Base-by-base conservation (phyloP, 64 coral and sea anemone genomes). In the Montipora cactus region DNA sequence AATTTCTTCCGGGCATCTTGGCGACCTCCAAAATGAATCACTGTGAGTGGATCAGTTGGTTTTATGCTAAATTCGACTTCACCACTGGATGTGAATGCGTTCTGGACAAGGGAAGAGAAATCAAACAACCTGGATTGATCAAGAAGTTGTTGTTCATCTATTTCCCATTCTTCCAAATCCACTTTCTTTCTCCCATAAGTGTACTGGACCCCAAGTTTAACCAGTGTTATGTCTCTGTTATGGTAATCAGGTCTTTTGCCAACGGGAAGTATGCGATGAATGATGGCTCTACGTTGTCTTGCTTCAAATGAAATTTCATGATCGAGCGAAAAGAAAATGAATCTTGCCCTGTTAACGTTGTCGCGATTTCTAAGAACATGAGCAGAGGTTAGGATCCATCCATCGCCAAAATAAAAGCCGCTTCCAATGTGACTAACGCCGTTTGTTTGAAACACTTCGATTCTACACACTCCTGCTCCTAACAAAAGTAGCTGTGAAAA, bases 201-300 rank as follows among this genome's bases (percentile, higher is more conserved):
- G 84, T 81, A 88, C 47, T 98, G 96, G 14, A 92, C 44, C 28
- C 96, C 96, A 7, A 98, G 85, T 91, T 98, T 98, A 49, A 98
- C 77, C 47, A 98, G 71, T 13, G 93, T 88, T 47, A 98, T 81
- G 78, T 98, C 96, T 73, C 96, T 84, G 86, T 98, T 98, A 47
- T 95, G 96, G 50, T 98, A 98, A 25, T 98, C 96, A 10, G 93
- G 96, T 49, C 96, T 71, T 47, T 93, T 79, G 20, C 96, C 96
- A 20, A 93, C 91, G 78, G 92, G 93, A 49, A 98, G 67, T n/a
- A 95, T 74, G 49, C 96, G 93, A 51, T 98, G 90, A 44, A 95
- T 79, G 19, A 98, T 88, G 12, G 93, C 96, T 68, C 96, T 94
- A 9, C 96, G 71, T 4, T 79, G 87, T 48, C 85, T 79, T n/a